Evolutionary conservation across 2,113 vertebrate species (phyloP), one percentile per base, ranked within the genome.

Genomic region (Cheilinus undulatus): DNA sequence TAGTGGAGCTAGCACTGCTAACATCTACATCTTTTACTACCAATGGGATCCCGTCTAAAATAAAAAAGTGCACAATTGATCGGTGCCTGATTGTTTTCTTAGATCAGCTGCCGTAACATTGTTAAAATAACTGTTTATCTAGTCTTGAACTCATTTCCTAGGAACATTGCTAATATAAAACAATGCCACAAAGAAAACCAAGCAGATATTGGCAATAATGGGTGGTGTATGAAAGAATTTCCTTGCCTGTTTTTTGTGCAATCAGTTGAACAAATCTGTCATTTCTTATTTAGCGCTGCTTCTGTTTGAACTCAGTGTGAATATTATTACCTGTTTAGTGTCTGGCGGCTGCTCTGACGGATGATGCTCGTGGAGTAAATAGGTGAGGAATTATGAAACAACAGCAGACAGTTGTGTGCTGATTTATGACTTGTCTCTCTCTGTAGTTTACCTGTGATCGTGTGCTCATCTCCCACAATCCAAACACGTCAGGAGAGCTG

Each of bases 311-410:
- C 11, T 52, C 23, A 0, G 22, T 10, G 3, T 46, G 22, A 15
- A 11, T 28, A 43, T 58, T 7, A 20, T 36, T n/a, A 28, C 36
- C 52, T 14, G 27, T 71, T 24, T 24, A 56, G 45, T 49, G 45
- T 48, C 34, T 75, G 67, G 48, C 57, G 71, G 71, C 40, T 65
- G 75, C 1, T n/a, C 45, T 42, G 70, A 49, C 66, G 65, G 70
- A 28, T 23, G 13, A 42, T 42, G 36, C 23, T 10, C 62, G 45
- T 4, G 23, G 32, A 52, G 53, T 66, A 13, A 82, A 54, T n/a
- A n/a, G 48, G n/a, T 7, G 28, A 77, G 28, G 30, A 23, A 40
- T 8, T 34, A 7, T 30, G 17, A 70, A 85, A 60, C 43, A 73
- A 73, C 1, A 13, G 51, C 40, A 69, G 49, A 74, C 48, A 1